Evolutionary conservation across 1,140 invertebrate genomes (phyloP).

Genomic region (Trachelipus rathkii): DNA sequence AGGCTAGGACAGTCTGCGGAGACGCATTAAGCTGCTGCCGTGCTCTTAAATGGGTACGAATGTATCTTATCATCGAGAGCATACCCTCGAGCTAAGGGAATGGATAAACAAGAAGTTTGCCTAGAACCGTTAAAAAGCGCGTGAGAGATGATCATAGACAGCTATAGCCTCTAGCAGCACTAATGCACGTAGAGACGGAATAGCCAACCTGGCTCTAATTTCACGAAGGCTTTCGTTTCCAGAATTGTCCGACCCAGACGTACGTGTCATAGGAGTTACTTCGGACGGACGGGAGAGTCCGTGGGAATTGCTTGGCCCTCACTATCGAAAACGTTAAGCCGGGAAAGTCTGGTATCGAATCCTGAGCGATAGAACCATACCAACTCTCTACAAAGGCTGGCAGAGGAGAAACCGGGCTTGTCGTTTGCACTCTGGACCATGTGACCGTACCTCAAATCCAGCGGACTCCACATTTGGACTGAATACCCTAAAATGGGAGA

Average conservation of each 20-base stretch:
- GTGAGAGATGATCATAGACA: slow-evolving; percentile 74
- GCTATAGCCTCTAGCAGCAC: slow-evolving; percentile 68
- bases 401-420: slow-evolving; percentile 62
- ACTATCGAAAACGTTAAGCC: slow-evolving; percentile 85
- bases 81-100: slow-evolving; percentile 71
- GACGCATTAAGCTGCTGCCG: too few relatives aligned
- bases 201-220: slow-evolving; percentile 68
- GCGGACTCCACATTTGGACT: slow-evolving; percentile 82
- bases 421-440: slow-evolving; percentile 61
- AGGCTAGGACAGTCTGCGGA: too few relatives aligned
- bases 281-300: slow-evolving; percentile 60
- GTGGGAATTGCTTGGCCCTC: slow-evolving; percentile 78
- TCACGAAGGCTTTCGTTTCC: slow-evolving; percentile 59
- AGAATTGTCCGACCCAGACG: slow-evolving; percentile 47
- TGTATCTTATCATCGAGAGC: too few relatives aligned
- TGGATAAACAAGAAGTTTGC: slow-evolving; percentile 62
- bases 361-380: slow-evolving; percentile 74
- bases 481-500: slow-evolving; percentile 74
- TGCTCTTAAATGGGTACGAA: too few relatives aligned
- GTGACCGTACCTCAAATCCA: slow-evolving; percentile 73
- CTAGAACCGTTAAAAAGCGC: slow-evolving; percentile 79
- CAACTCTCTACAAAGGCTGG: slow-evolving; percentile 79
- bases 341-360: slow-evolving; percentile 72
- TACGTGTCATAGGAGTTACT: slow-evolving; percentile 53
- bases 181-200: slow-evolving; percentile 70